Percentiles rank a stretch among this genome's conserved stretches.
Conservation (phyloP, 2,113 vertebrate species). For the Oriolus oriolus region DNA sequence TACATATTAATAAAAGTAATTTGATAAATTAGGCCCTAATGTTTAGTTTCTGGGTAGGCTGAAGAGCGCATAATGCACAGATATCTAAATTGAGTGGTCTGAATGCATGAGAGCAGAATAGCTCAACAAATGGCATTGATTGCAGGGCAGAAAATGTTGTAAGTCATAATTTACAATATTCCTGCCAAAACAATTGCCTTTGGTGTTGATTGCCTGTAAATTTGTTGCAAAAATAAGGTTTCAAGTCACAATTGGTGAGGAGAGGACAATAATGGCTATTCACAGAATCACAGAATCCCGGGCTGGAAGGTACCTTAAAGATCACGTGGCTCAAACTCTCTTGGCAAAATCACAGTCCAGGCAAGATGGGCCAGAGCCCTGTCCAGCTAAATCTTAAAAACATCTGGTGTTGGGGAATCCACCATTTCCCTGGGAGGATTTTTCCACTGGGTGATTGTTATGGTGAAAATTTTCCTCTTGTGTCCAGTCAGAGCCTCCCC, state of each 20-base stretch:
- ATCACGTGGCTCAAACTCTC: background rate
- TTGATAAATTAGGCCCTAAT: background rate
- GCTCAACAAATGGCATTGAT: background rate
- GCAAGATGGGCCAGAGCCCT: background rate
- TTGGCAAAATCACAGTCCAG: background rate
- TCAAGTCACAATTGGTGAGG: background rate
- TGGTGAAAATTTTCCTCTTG: too few relatives aligned
- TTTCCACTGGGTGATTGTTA: background rate
- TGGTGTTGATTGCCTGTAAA: background rate
- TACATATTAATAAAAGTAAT: background rate
- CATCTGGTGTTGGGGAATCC: fast-evolving
- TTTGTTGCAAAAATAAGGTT: background rate
- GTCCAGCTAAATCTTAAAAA: background rate
- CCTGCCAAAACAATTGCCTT: background rate
- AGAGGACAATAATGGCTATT: background rate
- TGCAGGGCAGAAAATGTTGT: background rate
- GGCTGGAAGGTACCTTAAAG: background rate
- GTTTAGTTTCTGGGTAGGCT: background rate
- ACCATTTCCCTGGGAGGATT: background rate
- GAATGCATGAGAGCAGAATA: background rate
- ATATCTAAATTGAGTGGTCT: background rate
- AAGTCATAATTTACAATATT: background rate
- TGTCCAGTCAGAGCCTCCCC: background rate
- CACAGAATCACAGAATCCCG: fast-evolving
- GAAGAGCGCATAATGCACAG: background rate